Evolutionary conservation across 2,888 invertebrate genomes (phyloP), one percentile per base, ranked within the genome.

Genomic region (Agonum fuliginosum): DNA sequence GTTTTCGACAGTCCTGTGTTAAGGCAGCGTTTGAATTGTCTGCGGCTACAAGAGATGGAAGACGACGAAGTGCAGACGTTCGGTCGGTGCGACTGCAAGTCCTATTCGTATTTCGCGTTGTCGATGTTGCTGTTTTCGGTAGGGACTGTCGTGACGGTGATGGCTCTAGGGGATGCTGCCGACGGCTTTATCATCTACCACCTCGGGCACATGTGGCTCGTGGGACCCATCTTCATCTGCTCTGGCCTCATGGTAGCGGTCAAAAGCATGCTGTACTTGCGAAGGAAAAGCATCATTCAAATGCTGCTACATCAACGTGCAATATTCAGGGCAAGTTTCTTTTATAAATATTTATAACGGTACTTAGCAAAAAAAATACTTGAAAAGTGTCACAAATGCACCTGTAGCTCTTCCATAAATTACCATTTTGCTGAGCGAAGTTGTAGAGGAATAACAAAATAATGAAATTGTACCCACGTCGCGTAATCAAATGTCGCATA

Each of bases 171-270:
- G 79, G 77, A 77, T 17, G 54, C 77, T 27, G 88, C 89, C 75
- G 89, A 91, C 85, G 90, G 90, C 70, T 89, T 90, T 81, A 88
- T 91, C 81, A 88, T 91, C 81, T 89, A 86, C 81, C 90, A 90
- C 86, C 86, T 92, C 81, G 91, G 91, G 79, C 91, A 91, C 87
- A 91, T 91, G 91, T 91, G 91, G 91, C 88, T 91, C 12, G 91
- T 91, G 78, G 91, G 91, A 78, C 91, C 91, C 71, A 90, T 91
- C 83, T 91, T 91, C 84, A 91, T 91, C 84, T 91, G 91, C 86
- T 91, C 91, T 80, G 91, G 91, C 80, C 89, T 91, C 86, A 91
- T 91, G 91, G 90, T 92, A 73, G 91, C 91, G 51, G 90, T 91
- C n/a, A 91, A 91, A 83, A 91, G 91, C 82, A 90, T 91, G 88